Evolutionary conservation across 2,113 vertebrate species (phyloP).

Genomic region (Callospermophilus lateralis): DNA sequence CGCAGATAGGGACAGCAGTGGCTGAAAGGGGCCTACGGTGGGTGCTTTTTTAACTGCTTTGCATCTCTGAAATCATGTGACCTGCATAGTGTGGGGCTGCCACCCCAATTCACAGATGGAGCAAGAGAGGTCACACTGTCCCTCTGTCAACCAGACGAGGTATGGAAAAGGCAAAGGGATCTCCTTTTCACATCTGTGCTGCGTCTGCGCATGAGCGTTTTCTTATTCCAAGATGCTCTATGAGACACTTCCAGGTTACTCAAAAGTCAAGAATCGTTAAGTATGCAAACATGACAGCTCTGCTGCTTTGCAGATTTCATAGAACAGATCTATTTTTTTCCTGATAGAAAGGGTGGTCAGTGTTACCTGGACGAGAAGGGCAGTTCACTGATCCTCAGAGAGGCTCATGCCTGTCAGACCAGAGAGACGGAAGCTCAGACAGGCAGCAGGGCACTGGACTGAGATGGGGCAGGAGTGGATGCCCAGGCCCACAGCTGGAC

Average conservation of each 20-base stretch:
- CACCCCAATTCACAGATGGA: background rate
- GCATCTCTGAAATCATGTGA: background rate
- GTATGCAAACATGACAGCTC: background rate
- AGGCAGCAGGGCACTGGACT: too few relatives aligned
- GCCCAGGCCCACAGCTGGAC: too few relatives aligned
- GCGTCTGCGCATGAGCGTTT: background rate
- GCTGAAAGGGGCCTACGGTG: fast-evolving
- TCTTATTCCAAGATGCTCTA: background rate
- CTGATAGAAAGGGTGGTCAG: background rate
- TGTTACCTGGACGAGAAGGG: background rate
- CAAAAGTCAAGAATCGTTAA: background rate
- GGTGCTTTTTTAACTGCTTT: background rate
- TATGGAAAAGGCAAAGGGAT: background rate
- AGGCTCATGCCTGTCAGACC: fast-evolving
- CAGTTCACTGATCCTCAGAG: background rate
- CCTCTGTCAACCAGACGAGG: too few relatives aligned
- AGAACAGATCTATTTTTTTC: background rate
- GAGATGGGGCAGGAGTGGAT: too few relatives aligned
- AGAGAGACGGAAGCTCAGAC: background rate
- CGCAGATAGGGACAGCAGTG: too few relatives aligned
- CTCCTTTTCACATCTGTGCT: background rate
- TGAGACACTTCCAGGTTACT: background rate
- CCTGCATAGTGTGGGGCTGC: background rate
- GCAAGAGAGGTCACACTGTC: background rate
- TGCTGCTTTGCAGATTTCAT: background rate